Evolutionary conservation across 1,140 invertebrate genomes (phyloP), one percentile per base, ranked within the genome.

Genomic region (Phenacoccus solenopsis): DNA sequence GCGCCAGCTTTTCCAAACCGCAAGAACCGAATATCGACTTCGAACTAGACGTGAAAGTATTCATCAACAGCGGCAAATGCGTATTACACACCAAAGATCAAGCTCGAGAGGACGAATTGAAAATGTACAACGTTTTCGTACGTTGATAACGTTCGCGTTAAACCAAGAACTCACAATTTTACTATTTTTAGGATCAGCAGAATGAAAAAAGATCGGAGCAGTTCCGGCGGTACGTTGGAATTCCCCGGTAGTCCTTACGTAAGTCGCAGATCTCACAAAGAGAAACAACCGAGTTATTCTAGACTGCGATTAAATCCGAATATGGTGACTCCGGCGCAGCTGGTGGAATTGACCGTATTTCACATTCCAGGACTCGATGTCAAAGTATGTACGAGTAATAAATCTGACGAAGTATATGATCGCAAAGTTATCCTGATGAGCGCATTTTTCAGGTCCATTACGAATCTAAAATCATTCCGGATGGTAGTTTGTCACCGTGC

Each of bases 21-120:
- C 86, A 89, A 72, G 94, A 98, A 76, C 95, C 94, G 0, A 96
- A 91, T 75, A 93, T 98, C 72, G 95, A 98, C 78, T 92, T 98
- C 78, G 94, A 98, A 78, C 81, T 98, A 72, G 94, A 98, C 79
- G 90, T 98, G 0, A 96, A 96, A 81, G 93, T 98, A 28, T 86
- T 96, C 71, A 96, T 98, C 68, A 96, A 96, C 77, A 94, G 93
- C 75, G 96, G 95, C 0, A 96, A 97, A 80, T 98, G 95, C 81
- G 93, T 96, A 27, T 81, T 98, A 1, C 94, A 98, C 79, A 96
- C 94, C 0, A 96, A 95, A 79, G 91, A 94, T 77, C 79, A 82
- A 22, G 79, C 80, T 0, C 84, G 82, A 71, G 90, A 93, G 49
- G 90, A 93, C 67, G 86, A 89, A 73, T 77, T 84, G 9, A 85